phyloP scores from a whole-genome alignment of 1,140 invertebrate genomes.

The Formica exsecta region DNA sequence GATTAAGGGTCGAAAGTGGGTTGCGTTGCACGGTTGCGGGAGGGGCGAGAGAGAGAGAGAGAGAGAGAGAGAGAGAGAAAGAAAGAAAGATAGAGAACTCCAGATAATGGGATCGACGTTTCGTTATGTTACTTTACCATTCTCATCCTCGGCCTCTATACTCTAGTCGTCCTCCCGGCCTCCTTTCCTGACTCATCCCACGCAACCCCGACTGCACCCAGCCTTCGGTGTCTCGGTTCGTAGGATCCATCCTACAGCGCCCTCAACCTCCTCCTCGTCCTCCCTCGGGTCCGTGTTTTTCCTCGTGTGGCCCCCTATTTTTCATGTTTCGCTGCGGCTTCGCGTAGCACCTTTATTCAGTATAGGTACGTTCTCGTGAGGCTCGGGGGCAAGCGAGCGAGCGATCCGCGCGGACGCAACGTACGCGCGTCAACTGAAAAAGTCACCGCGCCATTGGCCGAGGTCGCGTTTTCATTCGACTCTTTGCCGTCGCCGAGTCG shows the following conservation, averaged over 20 bases:
- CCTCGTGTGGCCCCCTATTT: constrained; percentile 86
- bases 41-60: constrained; percentile 40
- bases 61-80: constrained; percentile 47
- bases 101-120: constrained; percentile 87
- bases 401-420: constrained; percentile 82
- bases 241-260: constrained; percentile 80
- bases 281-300: constrained; percentile 83
- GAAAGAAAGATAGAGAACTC: constrained; percentile 72
- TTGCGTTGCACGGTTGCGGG: constrained; percentile 65
- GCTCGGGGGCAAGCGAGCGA: constrained; percentile 57
- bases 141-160: constrained; percentile 82
- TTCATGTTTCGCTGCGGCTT: constrained; percentile 87
- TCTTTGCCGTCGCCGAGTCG: constrained; percentile 69
- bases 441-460: constrained; percentile 78
- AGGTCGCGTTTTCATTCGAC: constrained; percentile 76
- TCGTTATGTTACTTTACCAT: constrained; percentile 87
- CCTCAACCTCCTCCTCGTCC: constrained; percentile 68
- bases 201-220: constrained; percentile 70
- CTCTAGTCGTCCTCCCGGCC: constrained; percentile 64
- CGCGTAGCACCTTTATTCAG: constrained; percentile 86
- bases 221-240: constrained; percentile 81
- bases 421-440: constrained; percentile 71
- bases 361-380: constrained; percentile 75
- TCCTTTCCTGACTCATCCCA: constrained; percentile 64
- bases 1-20: constrained; percentile 82